phyloP scores from a whole-genome alignment of 2,113 vertebrate genomes.

The Glaucomys volans region DNA sequence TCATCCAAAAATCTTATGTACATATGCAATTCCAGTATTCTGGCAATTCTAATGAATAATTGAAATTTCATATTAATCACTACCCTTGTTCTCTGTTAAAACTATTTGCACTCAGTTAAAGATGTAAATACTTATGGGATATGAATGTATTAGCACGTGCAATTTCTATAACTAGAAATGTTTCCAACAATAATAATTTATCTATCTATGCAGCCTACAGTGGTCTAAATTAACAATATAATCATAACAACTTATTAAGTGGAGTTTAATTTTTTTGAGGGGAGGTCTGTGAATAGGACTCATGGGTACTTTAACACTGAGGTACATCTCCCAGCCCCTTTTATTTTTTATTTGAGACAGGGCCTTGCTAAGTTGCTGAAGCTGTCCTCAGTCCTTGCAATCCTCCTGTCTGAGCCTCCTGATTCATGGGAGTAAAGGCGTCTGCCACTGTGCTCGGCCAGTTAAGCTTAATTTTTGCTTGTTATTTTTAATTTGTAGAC shows the following conservation, averaged over 20 bases:
- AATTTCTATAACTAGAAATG: constrained; percentile 19
- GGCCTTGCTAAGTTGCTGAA: too few relatives aligned
- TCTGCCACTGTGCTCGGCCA: neutral
- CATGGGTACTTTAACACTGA: too few relatives aligned
- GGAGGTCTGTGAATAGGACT: too few relatives aligned
- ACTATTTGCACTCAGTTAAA: constrained; percentile 15
- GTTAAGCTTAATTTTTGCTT: constrained; percentile 33
- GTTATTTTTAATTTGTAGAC: constrained; percentile 81
- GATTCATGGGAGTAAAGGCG: too few relatives aligned
- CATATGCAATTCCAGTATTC: neutral
- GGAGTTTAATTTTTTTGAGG: neutral
- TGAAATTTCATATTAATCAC: constrained; percentile 55
- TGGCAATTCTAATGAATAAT: constrained; percentile 30
- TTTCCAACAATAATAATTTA: constrained; percentile 41
- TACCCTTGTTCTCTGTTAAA: constrained; percentile 17
- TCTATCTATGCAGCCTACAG: neutral
- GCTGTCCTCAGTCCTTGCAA: too few relatives aligned
- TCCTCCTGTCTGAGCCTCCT: too few relatives aligned
- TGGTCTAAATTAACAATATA: constrained; percentile 33
- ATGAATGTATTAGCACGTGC: constrained; percentile 49
- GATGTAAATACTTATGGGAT: constrained; percentile 13
- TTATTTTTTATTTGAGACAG: too few relatives aligned
- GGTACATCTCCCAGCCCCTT: too few relatives aligned
- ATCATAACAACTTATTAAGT: neutral
- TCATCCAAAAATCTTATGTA: constrained; percentile 31